These are phyloP conservation scores for Drosophila repleta DNA, from an alignment of 1,140 invertebrate genomes.

Conservation along the genomic window DNA sequence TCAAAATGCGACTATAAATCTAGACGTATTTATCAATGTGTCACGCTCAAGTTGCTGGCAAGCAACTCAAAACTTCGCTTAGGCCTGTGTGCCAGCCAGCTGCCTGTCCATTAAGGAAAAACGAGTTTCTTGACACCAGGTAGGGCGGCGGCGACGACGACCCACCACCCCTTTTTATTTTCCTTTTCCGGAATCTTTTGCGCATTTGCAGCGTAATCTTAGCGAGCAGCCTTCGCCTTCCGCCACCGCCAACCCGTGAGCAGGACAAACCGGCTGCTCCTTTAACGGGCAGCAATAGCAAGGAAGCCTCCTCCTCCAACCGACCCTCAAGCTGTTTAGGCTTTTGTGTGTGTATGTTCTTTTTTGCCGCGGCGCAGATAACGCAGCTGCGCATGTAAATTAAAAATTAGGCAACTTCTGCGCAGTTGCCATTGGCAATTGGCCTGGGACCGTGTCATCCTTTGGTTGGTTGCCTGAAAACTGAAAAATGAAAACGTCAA, in stretches of 20 bases:
- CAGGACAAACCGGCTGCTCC: slow-evolving; percentile 63
- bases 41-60: slow-evolving; percentile 49
- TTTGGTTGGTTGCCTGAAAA: slow-evolving; percentile 17
- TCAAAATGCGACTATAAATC: slow-evolving; percentile 43
- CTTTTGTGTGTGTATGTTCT: slow-evolving; percentile 7
- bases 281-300: slow-evolving; percentile 40
- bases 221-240: slow-evolving; percentile 30
- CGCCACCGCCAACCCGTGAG: slow-evolving; percentile 69
- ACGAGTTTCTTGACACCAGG: slow-evolving; percentile 54
- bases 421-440: slow-evolving; percentile 28
- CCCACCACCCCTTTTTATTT: slow-evolving; percentile 52
- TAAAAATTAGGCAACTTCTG: slow-evolving; percentile 50
- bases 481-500: background rate
- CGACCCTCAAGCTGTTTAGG: slow-evolving; percentile 13
- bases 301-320: slow-evolving; percentile 29
- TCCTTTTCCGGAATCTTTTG: slow-evolving; percentile 51
- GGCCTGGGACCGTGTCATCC: slow-evolving; percentile 29
- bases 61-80: slow-evolving; percentile 5
- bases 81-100: slow-evolving; percentile 12
- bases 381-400: slow-evolving; percentile 58
- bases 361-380: slow-evolving; percentile 35
- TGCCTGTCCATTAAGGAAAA: slow-evolving; percentile 72
- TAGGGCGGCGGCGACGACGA: slow-evolving; percentile 20
- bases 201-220: slow-evolving; percentile 49
- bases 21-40: slow-evolving; percentile 70